A percentile compares a stretch with the other conserved stretches of the same genome.
Evolutionary conservation across 2,797 vertebrate genomes (phyloP).

Genomic region (Syngnathus rostellatus): DNA sequence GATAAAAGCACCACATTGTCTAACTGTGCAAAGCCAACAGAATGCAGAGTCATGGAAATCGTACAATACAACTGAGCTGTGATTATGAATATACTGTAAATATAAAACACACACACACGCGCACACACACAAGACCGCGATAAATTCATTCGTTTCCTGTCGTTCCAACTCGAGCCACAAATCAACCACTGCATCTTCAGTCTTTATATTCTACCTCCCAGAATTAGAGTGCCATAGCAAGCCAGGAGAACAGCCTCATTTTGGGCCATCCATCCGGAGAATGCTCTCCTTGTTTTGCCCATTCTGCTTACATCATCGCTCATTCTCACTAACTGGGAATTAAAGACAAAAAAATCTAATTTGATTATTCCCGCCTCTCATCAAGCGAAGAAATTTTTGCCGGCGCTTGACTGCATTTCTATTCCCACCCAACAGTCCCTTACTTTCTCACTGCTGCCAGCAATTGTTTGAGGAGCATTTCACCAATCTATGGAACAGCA

Average conservation of each 20-base stretch:
- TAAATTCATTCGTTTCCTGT: conserved; percentile 30
- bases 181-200: conserved; percentile 30
- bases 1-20: background rate
- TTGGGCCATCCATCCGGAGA: conserved; percentile 37
- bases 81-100: background rate
- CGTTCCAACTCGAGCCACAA: conserved; percentile 35
- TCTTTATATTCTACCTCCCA: background rate
- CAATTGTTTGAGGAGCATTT: background rate
- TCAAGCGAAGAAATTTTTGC: background rate
- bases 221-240: background rate
- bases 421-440: background rate
- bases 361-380: background rate
- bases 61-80: background rate
- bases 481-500: background rate
- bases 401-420: background rate
- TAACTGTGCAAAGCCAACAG: background rate
- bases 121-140: conserved; percentile 13
- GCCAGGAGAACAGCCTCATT: conserved; percentile 21
- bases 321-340: background rate
- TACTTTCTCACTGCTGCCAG: background rate
- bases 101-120: background rate
- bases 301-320: conserved; percentile 45
- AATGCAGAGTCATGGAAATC: background rate
- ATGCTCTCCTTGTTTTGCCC: conserved; percentile 45
- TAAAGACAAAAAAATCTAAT: background rate